These are phyloP conservation scores for Silurus glanis DNA, from an alignment of 2,113 vertebrate genomes.

Conservation along the genomic window DNA sequence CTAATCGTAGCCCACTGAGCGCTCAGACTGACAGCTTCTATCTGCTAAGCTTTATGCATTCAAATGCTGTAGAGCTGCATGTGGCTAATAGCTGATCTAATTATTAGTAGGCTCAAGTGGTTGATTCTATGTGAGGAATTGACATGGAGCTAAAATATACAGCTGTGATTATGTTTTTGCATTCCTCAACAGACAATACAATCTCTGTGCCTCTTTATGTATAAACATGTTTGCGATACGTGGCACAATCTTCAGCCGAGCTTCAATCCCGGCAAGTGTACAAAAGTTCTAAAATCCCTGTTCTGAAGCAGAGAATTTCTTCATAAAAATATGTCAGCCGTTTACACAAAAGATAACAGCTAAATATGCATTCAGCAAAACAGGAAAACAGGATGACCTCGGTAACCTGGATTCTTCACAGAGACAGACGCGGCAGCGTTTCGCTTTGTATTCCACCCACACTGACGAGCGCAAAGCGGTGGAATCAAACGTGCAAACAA, in stretches of 20 bases:
- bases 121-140: slow-evolving; percentile 39
- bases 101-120: slow-evolving; percentile 33
- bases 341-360: slow-evolving; percentile 5
- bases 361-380: background rate
- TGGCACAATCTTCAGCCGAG: background rate
- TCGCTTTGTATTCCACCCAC: slow-evolving; percentile 57
- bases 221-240: background rate
- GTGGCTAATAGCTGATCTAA: slow-evolving; percentile 32
- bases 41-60: slow-evolving; percentile 25
- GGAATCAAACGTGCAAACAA: slow-evolving; percentile 50
- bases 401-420: slow-evolving; percentile 23
- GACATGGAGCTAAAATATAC: slow-evolving; percentile 5
- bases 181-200: slow-evolving; percentile 1
- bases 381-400: slow-evolving; percentile 21
- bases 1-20: slow-evolving; percentile 63
- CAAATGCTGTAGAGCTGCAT: background rate
- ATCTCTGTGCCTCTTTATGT: background rate
- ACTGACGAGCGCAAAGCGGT: slow-evolving; percentile 46
- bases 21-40: slow-evolving; percentile 52
- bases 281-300: background rate
- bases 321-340: background rate
- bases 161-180: slow-evolving; percentile 11
- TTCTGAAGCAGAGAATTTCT: background rate
- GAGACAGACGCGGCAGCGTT: slow-evolving; percentile 43
- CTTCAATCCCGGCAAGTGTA: background rate